Percentiles rank a stretch among this genome's conserved stretches.
These are phyloP conservation scores for Vanessa cardui DNA, from an alignment of 2,888 invertebrate genomes.

Conservation along the genomic window DNA sequence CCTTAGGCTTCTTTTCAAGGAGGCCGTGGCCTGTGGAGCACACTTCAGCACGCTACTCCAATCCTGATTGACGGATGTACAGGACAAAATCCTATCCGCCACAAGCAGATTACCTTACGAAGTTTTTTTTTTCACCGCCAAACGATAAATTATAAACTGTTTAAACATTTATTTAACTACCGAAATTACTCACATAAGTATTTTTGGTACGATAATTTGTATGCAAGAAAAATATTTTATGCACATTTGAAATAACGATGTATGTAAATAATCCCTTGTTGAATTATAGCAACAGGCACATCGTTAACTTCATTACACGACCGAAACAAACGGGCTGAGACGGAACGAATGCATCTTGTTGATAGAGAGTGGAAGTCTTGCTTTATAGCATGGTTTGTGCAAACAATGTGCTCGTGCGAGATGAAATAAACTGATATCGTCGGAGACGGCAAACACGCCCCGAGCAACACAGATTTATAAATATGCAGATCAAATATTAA, in stretches of 20 bases:
- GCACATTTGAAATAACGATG: background rate
- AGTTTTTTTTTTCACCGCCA: too few species aligned
- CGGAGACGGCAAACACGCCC: constrained; percentile 51
- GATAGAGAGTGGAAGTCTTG: background rate
- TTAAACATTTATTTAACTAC: too few species aligned
- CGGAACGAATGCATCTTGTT: constrained; percentile 14
- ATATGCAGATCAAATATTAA: constrained; percentile 46
- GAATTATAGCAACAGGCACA: background rate
- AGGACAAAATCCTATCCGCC: too few species aligned
- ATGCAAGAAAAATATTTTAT: too few species aligned
- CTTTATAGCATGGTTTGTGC: constrained; percentile 13
- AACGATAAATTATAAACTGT: too few species aligned
- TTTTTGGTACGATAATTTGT: too few species aligned
- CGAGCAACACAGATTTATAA: constrained; percentile 43
- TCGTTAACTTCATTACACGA: constrained; percentile 16
- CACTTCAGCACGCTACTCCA: too few species aligned
- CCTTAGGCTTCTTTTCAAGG: too few species aligned
- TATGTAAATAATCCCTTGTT: background rate
- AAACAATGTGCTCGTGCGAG: constrained; percentile 39
- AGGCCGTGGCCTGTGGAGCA: too few species aligned
- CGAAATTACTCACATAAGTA: too few species aligned
- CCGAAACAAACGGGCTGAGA: constrained; percentile 12
- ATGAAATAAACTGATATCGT: constrained; percentile 65
- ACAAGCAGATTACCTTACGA: too few species aligned
- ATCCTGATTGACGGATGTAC: too few species aligned